Evolutionary conservation across 1,140 invertebrate species (phyloP).

Genomic region (Caenorhabditis latens): DNA sequence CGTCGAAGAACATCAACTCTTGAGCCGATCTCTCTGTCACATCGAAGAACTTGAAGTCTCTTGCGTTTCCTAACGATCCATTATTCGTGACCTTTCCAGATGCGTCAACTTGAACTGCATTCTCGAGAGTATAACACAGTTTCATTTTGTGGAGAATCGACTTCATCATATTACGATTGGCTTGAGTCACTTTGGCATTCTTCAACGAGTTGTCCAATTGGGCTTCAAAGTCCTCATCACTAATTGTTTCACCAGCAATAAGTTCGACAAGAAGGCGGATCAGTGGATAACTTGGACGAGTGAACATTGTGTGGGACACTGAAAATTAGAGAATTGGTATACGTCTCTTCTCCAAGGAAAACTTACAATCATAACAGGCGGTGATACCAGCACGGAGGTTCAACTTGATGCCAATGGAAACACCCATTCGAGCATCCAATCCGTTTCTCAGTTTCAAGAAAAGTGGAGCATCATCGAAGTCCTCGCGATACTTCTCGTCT

Average conservation of each 20-base stretch:
- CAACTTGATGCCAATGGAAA: neutral
- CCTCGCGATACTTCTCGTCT: neutral
- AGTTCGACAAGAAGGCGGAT: neutral
- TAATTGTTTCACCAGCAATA: neutral
- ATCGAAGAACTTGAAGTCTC: conserved; percentile 14
- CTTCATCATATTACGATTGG: neutral
- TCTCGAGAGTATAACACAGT: neutral
- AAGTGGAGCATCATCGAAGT: neutral
- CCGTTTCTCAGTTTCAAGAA: neutral
- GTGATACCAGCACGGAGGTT: conserved; percentile 28
- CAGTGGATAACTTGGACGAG: neutral
- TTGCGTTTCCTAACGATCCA: no score
- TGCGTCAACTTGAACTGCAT: no score
- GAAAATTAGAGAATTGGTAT: no score
- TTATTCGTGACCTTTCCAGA: no score
- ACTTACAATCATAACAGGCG: conserved; percentile 2
- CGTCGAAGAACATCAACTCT: neutral
- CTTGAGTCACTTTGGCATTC: neutral
- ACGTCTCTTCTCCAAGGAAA: no score
- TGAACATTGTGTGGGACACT: neutral
- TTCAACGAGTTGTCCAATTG: neutral
- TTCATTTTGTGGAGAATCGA: neutral
- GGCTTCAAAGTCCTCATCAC: neutral
- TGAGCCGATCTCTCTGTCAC: neutral
- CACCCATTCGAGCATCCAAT: neutral